Conservation (phyloP, 2,797 vertebrate genomes). For the Betta splendens region DNA sequence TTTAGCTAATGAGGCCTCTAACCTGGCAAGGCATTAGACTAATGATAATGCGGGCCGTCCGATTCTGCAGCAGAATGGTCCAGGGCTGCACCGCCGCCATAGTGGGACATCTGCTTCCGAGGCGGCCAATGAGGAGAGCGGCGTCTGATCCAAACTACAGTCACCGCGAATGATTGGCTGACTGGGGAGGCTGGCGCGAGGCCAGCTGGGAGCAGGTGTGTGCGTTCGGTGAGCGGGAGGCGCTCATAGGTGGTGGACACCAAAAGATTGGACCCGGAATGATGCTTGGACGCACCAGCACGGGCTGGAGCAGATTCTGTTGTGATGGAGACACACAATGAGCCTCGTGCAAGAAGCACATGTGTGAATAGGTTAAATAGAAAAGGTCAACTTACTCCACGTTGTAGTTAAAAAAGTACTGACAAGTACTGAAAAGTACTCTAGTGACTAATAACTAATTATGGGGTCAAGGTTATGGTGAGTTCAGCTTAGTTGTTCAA, state of each 20-base stretch:
- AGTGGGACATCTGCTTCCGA: conserved; percentile 11
- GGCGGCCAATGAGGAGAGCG: conserved; percentile 28
- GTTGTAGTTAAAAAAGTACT: too few species aligned
- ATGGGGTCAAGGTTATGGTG: background rate
- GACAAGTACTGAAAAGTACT: too few species aligned
- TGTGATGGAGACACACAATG: conserved; percentile 3
- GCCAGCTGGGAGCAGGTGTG: conserved; percentile 64
- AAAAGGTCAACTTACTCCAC: background rate
- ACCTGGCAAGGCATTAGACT: conserved; percentile 55
- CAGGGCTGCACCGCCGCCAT: background rate
- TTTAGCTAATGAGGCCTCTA: conserved; percentile 63
- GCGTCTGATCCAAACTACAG: conserved; percentile 53
- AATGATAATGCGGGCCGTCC: conserved; percentile 51
- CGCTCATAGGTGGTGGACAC: conserved; percentile 44
- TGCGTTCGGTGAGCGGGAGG: conserved; percentile 14
- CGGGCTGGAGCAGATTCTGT: conserved; percentile 4
- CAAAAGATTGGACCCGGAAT: too few species aligned
- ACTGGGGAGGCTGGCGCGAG: conserved; percentile 42
- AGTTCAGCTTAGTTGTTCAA: background rate
- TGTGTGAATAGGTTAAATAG: background rate
- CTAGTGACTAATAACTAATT: too few species aligned
- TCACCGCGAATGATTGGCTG: conserved; percentile 51
- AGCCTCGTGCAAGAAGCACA: background rate
- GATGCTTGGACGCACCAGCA: background rate
- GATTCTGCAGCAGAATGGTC: conserved; percentile 33